Conservation (phyloP, 2,113 vertebrate species). For the Craseonycteris thonglongyai region DNA sequence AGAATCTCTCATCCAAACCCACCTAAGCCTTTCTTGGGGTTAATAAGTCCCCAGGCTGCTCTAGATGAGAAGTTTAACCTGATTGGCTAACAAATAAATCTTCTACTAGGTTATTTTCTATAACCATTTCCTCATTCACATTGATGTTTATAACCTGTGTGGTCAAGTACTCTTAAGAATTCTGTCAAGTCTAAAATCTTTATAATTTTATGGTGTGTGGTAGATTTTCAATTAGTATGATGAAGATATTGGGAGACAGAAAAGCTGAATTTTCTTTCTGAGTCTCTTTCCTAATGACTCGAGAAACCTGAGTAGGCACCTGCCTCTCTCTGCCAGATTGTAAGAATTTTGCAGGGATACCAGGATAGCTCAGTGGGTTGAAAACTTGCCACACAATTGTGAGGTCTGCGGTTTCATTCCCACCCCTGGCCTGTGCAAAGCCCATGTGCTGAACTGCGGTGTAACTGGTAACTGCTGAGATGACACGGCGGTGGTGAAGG, state of each 20-base stretch:
- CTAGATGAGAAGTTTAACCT: background rate
- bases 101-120: background rate
- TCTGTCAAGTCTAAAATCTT: background rate
- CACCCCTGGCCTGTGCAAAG: too few relatives aligned
- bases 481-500: too few relatives aligned
- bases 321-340: background rate
- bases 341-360: background rate
- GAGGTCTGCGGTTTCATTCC: too few relatives aligned
- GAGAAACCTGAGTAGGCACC: background rate
- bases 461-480: too few relatives aligned
- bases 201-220: background rate
- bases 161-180: background rate
- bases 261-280: background rate
- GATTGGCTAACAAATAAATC: background rate
- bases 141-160: background rate
- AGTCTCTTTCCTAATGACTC: background rate
- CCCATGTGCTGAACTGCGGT: too few relatives aligned
- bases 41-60: background rate
- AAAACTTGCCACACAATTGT: too few relatives aligned
- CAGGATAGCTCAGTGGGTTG: too few relatives aligned
- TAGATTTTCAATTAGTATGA: background rate
- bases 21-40: background rate
- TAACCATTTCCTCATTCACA: background rate
- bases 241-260: background rate
- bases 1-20: background rate